These are phyloP conservation scores for Cotesia chilonis DNA, from an alignment of 1,140 invertebrate genomes.

Conservation along the genomic window DNA sequence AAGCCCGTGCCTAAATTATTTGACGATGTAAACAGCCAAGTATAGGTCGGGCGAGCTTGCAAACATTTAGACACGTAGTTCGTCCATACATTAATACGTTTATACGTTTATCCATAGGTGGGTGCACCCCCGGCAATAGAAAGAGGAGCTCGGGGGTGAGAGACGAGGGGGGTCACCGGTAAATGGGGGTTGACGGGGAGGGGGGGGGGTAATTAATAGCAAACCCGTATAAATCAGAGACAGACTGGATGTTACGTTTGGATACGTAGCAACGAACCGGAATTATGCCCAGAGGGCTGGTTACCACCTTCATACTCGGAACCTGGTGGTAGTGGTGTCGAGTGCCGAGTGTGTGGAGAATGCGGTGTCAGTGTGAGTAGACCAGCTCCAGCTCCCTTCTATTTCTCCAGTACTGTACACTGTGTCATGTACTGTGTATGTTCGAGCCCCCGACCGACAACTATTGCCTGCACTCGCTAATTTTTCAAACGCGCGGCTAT, in stretches of 20 bases:
- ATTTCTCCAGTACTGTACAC: too few relatives aligned
- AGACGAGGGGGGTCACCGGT: constrained; percentile 1
- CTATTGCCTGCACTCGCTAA: constrained; percentile 48
- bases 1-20: constrained; percentile 49
- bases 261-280: constrained; percentile 44
- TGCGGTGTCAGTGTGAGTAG: too few relatives aligned
- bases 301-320: constrained; percentile 48
- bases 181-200: constrained; percentile 34
- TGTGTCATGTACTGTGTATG: too few relatives aligned
- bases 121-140: background rate
- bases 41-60: constrained; percentile 43
- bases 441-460: background rate
- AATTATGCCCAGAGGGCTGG: constrained; percentile 61
- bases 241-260: constrained; percentile 58
- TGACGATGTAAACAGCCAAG: constrained; percentile 52
- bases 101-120: background rate
- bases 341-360: too few relatives aligned
- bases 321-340: too few relatives aligned
- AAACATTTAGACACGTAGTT: constrained; percentile 39
- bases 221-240: constrained; percentile 66
- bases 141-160: background rate
- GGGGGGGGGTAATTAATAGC: constrained; percentile 64
- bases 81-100: too few relatives aligned
- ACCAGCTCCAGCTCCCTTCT: too few relatives aligned
- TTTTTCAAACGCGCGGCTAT: constrained; percentile 64